These are phyloP conservation scores for Drosophila suzukii DNA, from an alignment of 1,140 invertebrate species.

Conservation along the genomic window DNA sequence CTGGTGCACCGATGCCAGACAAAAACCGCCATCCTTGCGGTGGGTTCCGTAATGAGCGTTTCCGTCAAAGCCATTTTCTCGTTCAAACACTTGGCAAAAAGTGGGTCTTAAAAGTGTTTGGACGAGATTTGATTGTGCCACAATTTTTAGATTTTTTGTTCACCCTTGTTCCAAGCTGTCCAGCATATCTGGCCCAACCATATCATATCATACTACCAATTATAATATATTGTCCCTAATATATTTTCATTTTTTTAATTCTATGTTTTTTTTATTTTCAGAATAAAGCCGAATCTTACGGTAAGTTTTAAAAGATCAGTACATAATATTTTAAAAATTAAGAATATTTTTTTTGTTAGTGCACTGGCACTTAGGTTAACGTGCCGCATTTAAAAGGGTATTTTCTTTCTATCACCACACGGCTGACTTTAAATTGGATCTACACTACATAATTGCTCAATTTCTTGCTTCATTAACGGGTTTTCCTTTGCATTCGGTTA, in stretches of 20 bases:
- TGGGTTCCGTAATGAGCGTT: conserved; percentile 70
- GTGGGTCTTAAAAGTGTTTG: not conserved
- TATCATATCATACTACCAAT: too few relatives aligned
- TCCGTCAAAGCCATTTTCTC: conserved; percentile 55
- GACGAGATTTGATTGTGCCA: not conserved
- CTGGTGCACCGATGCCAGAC: conserved; percentile 35
- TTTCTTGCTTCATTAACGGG: conserved; percentile 67
- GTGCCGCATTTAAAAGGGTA: conserved; percentile 58
- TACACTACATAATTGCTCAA: conserved; percentile 61
- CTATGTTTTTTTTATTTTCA: conserved; percentile 8
- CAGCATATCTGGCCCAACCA: too few relatives aligned
- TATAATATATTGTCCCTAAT: not conserved
- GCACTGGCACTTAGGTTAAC: conserved; percentile 25
- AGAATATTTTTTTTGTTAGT: not conserved
- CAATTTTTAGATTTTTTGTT: not conserved
- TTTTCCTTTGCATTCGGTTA: conserved; percentile 21
- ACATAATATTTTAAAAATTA: not conserved
- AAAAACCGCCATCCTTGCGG: conserved; percentile 26
- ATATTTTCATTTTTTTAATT: not conserved
- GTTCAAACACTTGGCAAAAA: conserved; percentile 12
- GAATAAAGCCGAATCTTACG: conserved; percentile 2
- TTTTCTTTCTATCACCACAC: conserved; percentile 44
- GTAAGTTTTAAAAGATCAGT: conserved; percentile 6
- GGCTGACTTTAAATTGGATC: conserved; percentile 38
- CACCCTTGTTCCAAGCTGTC: too few relatives aligned